Evolutionary conservation across 1,140 invertebrate species (phyloP).

Genomic region (Anastrepha ludens): DNA sequence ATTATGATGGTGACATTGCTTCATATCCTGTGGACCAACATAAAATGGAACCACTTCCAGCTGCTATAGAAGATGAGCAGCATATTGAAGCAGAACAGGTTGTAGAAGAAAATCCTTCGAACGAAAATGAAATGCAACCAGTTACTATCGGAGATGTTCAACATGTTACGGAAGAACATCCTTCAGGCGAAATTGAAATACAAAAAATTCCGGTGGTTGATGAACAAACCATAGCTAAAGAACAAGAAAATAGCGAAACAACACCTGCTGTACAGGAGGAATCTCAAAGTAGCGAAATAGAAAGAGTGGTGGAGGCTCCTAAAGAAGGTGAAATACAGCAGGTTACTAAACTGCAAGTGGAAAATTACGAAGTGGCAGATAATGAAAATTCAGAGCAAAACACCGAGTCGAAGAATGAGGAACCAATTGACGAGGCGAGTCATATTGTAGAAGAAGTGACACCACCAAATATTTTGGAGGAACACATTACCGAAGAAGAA

Average conservation of each 20-base stretch:
- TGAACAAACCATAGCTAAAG: background rate
- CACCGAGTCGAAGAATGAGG: no score
- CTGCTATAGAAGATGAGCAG: background rate
- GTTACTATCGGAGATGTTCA: no score
- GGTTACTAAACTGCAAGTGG: background rate
- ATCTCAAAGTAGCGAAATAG: background rate
- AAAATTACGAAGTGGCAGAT: background rate
- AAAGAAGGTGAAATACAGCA: background rate
- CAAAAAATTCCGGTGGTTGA: no score
- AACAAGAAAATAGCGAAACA: background rate
- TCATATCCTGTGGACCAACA: background rate
- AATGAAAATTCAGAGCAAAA: no score
- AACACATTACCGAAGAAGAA: background rate
- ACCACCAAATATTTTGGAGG: background rate
- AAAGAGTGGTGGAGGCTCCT: background rate
- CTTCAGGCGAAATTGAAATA: no score
- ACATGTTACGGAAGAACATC: no score
- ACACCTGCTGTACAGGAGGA: slow-evolving; percentile 13
- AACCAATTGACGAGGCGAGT: background rate
- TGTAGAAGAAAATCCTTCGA: background rate
- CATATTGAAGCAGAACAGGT: background rate
- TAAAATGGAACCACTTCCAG: background rate
- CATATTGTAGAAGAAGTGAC: background rate
- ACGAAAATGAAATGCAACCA: background rate
- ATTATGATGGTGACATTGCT: background rate